phyloP scores from a whole-genome alignment of 2,888 invertebrate species.

The Teinopalpus imperialis region DNA sequence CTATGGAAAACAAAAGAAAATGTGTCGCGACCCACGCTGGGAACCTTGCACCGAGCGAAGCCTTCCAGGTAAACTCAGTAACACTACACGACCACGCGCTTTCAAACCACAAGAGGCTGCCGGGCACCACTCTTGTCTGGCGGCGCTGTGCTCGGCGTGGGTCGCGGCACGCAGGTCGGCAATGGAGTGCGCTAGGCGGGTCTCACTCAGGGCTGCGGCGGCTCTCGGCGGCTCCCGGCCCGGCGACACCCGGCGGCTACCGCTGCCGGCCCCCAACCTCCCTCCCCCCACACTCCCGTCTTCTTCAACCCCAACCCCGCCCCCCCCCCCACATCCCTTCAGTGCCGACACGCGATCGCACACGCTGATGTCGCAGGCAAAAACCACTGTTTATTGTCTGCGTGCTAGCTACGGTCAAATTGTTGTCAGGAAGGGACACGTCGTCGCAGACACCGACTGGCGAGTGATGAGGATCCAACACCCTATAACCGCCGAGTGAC shows the following conservation, averaged over 20 bases:
- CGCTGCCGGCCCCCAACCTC: conserved; percentile 15
- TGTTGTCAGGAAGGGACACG: no score
- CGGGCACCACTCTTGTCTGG: no score
- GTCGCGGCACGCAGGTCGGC: neutral
- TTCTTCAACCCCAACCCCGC: conserved; percentile 9
- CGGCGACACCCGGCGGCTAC: conserved; percentile 18
- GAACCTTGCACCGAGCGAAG: neutral
- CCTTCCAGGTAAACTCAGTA: no score
- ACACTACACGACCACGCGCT: no score
- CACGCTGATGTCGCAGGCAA: conserved; percentile 2
- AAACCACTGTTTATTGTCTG: conserved; percentile 22
- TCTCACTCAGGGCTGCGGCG: conserved; percentile 15
- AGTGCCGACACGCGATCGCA: conserved; percentile 22
- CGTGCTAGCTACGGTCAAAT: no score
- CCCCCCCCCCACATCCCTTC: conserved; percentile 15
- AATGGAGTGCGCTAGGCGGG: conserved; percentile 1
- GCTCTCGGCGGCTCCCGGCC: conserved; percentile 9
- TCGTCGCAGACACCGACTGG: no score
- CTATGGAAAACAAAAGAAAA: neutral
- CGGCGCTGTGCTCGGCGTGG: neutral
- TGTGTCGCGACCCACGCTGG: neutral
- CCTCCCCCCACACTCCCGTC: conserved; percentile 14
- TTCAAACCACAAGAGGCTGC: no score
- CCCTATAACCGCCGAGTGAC: no score
- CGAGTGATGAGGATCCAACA: no score